Evolutionary conservation across 2,888 invertebrate species (phyloP).

Genomic region (Drosophila nr. perissopoda): DNA sequence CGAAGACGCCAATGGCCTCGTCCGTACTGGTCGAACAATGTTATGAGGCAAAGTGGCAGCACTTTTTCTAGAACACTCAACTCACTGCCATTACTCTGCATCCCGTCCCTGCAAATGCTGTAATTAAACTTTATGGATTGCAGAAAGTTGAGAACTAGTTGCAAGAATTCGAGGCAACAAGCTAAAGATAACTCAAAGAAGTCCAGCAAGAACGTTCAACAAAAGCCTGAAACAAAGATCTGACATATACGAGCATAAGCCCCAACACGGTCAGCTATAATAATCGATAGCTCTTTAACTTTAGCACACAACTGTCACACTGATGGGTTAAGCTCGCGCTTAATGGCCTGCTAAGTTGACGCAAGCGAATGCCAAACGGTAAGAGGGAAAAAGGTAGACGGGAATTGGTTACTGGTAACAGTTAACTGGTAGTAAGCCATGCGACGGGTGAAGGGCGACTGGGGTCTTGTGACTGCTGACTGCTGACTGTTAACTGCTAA

Average conservation of each 20-base stretch:
- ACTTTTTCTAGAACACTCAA: constrained; percentile 62
- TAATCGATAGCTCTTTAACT: constrained; percentile 77
- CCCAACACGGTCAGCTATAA: constrained; percentile 35
- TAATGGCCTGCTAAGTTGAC: constrained; percentile 75
- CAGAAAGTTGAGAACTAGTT: constrained; percentile 54
- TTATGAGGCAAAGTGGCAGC: constrained; percentile 74
- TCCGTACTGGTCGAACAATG: constrained; percentile 49
- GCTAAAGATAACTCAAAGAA: constrained; percentile 24
- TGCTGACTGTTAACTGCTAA: constrained; percentile 22
- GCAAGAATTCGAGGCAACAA: constrained; percentile 12
- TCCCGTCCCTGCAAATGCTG: constrained; percentile 40
- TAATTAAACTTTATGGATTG: constrained; percentile 76
- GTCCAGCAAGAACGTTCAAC: constrained; percentile 29
- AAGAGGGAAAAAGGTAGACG: not conserved
- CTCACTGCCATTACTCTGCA: not conserved
- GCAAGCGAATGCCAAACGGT: constrained; percentile 36
- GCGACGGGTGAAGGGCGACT: not conserved
- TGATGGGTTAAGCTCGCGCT: constrained; percentile 76
- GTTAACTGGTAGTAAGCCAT: not conserved
- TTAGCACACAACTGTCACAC: constrained; percentile 64
- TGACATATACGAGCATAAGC: constrained; percentile 1
- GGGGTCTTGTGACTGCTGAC: not conserved
- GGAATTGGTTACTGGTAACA: not conserved
- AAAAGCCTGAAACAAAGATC: constrained; percentile 45
- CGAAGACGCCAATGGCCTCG: constrained; percentile 42